Percentiles rank a stretch among this genome's conserved stretches.
These are phyloP conservation scores for Protobothrops mucrosquamatus DNA, from an alignment of 2,113 vertebrate species.

Conservation along the genomic window DNA sequence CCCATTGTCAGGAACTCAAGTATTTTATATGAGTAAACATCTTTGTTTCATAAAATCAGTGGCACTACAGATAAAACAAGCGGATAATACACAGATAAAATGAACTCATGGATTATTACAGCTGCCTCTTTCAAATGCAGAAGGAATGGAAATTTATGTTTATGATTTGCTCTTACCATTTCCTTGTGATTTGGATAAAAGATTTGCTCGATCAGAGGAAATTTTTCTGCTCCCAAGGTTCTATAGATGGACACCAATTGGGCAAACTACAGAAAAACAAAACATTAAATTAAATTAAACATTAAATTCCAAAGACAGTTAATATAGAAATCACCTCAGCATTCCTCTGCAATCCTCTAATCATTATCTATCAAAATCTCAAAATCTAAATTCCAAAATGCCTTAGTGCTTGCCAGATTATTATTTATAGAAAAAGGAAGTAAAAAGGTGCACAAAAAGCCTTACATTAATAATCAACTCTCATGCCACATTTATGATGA, in stretches of 20 bases:
- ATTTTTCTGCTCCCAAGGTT: conserved; percentile 87
- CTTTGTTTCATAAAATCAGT: background rate
- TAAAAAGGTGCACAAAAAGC: background rate
- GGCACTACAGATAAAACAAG: background rate
- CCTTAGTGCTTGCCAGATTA: background rate
- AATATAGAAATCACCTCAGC: background rate
- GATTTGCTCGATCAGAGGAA: conserved; percentile 93
- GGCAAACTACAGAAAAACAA: conserved; percentile 84
- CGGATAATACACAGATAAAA: background rate
- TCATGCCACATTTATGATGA: background rate
- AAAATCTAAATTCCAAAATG: background rate
- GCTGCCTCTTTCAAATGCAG: background rate
- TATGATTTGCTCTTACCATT: conserved; percentile 81
- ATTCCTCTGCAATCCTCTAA: background rate
- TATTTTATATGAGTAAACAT: background rate
- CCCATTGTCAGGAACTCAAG: background rate
- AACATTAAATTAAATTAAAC: conserved; percentile 38
- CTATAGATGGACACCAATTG: conserved; percentile 90
- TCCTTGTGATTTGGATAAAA: conserved; percentile 98
- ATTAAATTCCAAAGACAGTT: conserved; percentile 15
- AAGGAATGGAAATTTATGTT: background rate
- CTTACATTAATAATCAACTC: background rate
- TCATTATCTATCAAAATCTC: background rate
- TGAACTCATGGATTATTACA: background rate
- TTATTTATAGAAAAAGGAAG: background rate